phyloP scores from a whole-genome alignment of 2,888 invertebrate genomes.

The Aelia acuminata region DNA sequence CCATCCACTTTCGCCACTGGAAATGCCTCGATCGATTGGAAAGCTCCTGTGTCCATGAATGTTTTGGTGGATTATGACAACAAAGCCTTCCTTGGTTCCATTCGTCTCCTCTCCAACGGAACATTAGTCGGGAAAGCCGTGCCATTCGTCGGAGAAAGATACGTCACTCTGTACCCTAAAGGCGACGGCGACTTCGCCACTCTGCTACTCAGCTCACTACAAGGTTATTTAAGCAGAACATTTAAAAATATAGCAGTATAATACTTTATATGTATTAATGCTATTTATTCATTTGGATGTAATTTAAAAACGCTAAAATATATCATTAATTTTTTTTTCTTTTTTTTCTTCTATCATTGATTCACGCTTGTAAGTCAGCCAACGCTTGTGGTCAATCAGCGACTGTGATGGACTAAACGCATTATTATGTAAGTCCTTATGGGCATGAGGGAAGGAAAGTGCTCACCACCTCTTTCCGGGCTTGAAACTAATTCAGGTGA shows the following conservation, averaged over 20 bases:
- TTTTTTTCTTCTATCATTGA: too few species aligned
- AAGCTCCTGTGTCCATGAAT: not conserved
- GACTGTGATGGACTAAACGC: too few species aligned
- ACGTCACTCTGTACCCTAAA: not conserved
- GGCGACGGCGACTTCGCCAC: not conserved
- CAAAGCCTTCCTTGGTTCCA: not conserved
- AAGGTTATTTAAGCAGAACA: not conserved
- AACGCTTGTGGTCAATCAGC: too few species aligned
- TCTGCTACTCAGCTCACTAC: not conserved
- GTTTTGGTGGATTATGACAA: not conserved
- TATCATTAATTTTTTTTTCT: too few species aligned
- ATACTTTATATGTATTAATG: too few species aligned
- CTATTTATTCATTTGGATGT: too few species aligned
- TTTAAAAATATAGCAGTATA: conserved; percentile 24
- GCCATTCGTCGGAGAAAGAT: not conserved
- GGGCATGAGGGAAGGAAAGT: too few species aligned
- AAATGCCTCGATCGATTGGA: not conserved
- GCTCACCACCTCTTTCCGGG: too few species aligned
- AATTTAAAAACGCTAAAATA: too few species aligned
- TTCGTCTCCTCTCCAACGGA: not conserved
- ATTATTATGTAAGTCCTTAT: too few species aligned
- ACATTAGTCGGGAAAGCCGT: not conserved
- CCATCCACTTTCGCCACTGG: not conserved
- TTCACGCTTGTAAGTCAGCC: too few species aligned
- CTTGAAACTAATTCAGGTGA: too few species aligned